Percentiles rank a stretch among this genome's conserved stretches.
Evolutionary conservation across 2,113 vertebrate genomes (phyloP).

Genomic region (Tachysurus vachellii): DNA sequence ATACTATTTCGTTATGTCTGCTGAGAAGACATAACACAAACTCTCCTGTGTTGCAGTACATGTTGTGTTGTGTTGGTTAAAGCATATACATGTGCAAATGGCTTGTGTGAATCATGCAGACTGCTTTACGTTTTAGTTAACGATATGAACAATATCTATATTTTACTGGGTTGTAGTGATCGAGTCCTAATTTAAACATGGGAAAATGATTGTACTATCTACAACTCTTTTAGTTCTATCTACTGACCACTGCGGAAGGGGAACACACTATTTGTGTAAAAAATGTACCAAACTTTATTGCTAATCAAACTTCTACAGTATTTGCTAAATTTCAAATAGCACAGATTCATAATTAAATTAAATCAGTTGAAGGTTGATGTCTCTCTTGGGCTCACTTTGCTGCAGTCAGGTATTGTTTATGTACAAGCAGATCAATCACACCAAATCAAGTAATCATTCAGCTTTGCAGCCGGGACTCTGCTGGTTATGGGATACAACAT

Average conservation of each 20-base stretch:
- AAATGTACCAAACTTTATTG: not conserved
- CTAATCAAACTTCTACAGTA: not conserved
- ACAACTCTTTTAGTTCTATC: not conserved
- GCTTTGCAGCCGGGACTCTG: not conserved
- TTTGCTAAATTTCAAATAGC: not conserved
- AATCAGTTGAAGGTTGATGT: not conserved
- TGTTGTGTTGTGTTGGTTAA: not conserved
- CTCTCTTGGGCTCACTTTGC: not conserved
- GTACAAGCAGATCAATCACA: not conserved
- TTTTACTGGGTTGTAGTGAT: not conserved
- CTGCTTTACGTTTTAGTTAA: not conserved
- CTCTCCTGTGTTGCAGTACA: not conserved
- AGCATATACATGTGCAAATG: not conserved
- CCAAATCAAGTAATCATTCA: not conserved
- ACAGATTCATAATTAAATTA: not conserved
- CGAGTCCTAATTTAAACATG: not conserved
- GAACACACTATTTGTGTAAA: not conserved
- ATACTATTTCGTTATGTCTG: not conserved
- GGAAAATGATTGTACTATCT: not conserved
- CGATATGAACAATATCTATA: not conserved
- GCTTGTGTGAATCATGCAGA: not conserved
- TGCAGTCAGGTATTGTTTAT: not conserved
- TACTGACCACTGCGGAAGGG: not conserved
- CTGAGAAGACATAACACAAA: not conserved
- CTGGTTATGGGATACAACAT: not conserved